Base-by-base conservation (phyloP, 2,797 vertebrate genomes). In the Bovichtus diacanthus region DNA sequence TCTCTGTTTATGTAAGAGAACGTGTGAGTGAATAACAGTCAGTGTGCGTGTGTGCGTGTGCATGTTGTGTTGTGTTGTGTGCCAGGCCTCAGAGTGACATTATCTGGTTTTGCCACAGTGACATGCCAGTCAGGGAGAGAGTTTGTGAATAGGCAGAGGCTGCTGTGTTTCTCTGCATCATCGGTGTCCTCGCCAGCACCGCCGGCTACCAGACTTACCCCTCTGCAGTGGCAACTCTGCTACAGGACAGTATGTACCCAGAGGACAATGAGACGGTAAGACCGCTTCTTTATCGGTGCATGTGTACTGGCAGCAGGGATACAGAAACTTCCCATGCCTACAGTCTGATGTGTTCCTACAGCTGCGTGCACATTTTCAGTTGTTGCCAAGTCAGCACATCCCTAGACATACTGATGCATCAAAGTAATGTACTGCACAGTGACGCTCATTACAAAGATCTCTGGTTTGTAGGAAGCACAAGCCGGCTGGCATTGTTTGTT, bases 221-320 rank as follows among this genome's bases (percentile, higher is more conserved):
- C 80, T 78, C 88, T 68, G 84, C 88, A 75, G 82, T 63, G 11
- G 75, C 53, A 47, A 34, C 87, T 71, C 58, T 0, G 68, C 84
- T 2, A 41, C 83, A 70, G 89, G 87, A 89, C 90, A 91, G 67
- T 1, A 93, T 93, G 92, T 92, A 83, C 89, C 92, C 92, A 66
- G 92, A 93, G 31, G 84, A 87, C 84, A 89, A 43, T 4, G 76
- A 88, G 76, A 88, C 86, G 92, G 92, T 93, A 91, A 88, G 92
- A 16, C 59, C 0, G 65, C 47, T 69, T 47, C 59, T 88, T 85
- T 64, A 38, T 76, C 53, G 41, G 65, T 72, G 77, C 2, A 38
- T 54, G 78, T 56, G 58, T 25, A 6, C 50, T 0, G 11, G 27
- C 64, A 29, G 59, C 34, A 25, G 38, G 19, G 58, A 76, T 43